phyloP scores from a whole-genome alignment of 2,113 vertebrate species.

The Zosterops borbonicus region DNA sequence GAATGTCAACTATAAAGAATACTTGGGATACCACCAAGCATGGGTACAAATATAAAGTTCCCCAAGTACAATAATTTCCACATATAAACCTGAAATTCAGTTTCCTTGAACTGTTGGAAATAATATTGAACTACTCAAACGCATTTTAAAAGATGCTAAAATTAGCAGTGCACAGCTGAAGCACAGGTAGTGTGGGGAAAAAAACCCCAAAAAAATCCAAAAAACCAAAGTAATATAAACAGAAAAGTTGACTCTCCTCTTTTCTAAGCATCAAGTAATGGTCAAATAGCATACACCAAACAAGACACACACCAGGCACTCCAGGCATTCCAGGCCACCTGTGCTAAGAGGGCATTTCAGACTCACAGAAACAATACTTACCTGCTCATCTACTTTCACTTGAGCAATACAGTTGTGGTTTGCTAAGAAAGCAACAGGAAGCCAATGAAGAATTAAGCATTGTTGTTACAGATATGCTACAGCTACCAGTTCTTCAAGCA shows the following conservation, averaged over 20 bases:
- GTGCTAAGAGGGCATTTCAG: background rate
- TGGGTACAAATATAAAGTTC: background rate
- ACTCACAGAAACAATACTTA: background rate
- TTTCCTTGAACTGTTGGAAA: background rate
- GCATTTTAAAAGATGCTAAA: background rate
- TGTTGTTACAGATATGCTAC: background rate
- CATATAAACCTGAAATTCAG: background rate
- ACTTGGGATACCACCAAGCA: background rate
- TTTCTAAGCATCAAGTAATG: background rate
- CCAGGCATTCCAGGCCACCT: background rate
- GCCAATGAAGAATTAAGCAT: background rate
- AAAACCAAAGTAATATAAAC: background rate
- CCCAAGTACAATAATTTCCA: background rate
- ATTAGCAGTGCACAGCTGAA: background rate
- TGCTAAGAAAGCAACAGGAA: background rate
- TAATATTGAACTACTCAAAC: background rate
- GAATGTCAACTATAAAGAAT: background rate
- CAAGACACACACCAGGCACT: background rate
- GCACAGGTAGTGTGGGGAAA: accelerated
- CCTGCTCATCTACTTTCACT: background rate
- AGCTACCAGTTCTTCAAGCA: background rate
- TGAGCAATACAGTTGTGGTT: background rate
- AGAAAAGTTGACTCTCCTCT: background rate
- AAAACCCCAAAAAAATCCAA: background rate
- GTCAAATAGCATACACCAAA: background rate